phyloP scores from a whole-genome alignment of 2,888 invertebrate genomes.

The Melinopterus prodromus region DNA sequence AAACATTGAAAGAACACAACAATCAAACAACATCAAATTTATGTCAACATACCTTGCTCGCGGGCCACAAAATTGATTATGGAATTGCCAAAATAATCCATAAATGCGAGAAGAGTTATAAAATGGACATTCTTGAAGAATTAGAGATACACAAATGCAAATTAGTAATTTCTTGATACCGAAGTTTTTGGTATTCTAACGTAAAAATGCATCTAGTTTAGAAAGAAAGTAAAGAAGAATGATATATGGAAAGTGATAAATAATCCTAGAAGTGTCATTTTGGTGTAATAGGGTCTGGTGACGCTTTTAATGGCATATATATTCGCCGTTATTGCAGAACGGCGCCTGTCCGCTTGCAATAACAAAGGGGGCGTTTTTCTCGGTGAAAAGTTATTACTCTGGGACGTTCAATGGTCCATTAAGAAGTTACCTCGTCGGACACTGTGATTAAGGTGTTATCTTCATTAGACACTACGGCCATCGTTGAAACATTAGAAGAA shows the following conservation, averaged over 20 bases:
- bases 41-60: no score
- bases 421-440: conserved; percentile 14
- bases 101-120: no score
- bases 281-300: not conserved
- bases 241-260: not conserved
- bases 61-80: no score
- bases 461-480: not conserved
- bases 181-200: no score
- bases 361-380: conserved; percentile 46
- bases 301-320: not conserved
- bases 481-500: no score
- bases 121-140: no score
- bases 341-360: not conserved
- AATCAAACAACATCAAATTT: no score
- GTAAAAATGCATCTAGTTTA: no score
- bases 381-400: conserved; percentile 47
- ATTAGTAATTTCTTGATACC: no score
- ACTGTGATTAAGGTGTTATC: not conserved
- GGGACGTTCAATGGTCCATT: conserved; percentile 49
- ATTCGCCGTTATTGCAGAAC: not conserved
- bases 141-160: no score
- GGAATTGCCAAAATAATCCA: no score
- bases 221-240: not conserved
- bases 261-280: not conserved
- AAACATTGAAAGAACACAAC: no score